phyloP scores from a whole-genome alignment of 2,797 vertebrate genomes.

The Numenius phaeopus region DNA sequence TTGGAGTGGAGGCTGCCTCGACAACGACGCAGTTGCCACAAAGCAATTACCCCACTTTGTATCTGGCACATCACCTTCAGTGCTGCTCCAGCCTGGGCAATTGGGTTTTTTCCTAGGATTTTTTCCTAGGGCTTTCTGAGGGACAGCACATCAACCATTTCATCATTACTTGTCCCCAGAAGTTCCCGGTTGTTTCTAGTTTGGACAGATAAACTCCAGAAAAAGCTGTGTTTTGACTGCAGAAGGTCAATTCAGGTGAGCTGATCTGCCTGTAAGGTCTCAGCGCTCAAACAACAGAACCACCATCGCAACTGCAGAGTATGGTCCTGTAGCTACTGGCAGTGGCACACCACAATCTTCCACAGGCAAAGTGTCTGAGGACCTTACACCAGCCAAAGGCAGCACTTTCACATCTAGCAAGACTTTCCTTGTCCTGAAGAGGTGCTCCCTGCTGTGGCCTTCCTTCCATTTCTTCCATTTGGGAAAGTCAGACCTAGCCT shows the following conservation, averaged over 20 bases:
- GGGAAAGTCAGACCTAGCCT: neutral
- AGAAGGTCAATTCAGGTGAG: neutral
- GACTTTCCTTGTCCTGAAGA: neutral
- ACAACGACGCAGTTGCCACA: accelerated
- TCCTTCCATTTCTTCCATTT: neutral
- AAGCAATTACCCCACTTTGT: neutral
- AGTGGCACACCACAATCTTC: neutral
- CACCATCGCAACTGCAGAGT: neutral
- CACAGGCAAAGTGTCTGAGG: neutral
- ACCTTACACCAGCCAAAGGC: neutral
- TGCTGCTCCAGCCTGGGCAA: neutral
- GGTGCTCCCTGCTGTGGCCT: accelerated
- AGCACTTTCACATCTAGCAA: neutral
- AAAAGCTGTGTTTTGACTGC: neutral
- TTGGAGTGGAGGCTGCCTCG: neutral
- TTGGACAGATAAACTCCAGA: neutral
- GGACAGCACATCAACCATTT: neutral
- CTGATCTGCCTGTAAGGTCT: neutral
- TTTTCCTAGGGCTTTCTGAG: neutral
- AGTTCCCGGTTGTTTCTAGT: neutral
- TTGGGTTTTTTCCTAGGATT: neutral
- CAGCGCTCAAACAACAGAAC: neutral
- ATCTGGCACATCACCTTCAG: neutral
- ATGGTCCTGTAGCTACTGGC: neutral
- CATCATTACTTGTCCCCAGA: neutral